A percentile compares a stretch with the other conserved stretches of the same genome.
Conservation (phyloP, 2,888 invertebrate species). For the Erannis defoliaria region DNA sequence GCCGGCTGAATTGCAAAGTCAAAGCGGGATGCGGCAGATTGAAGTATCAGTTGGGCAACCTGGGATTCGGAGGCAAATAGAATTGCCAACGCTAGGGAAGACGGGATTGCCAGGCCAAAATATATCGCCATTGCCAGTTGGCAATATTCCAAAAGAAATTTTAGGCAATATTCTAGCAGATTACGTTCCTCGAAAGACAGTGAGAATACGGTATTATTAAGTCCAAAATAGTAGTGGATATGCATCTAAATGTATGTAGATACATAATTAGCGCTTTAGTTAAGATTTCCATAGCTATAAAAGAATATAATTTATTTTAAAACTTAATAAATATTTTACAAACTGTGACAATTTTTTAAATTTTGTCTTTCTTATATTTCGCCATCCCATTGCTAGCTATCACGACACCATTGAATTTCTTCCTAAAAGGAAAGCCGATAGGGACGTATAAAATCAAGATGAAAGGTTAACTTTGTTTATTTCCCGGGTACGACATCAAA, state of each 20-base stretch:
- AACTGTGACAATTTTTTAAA: neutral
- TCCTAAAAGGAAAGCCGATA: too few species aligned
- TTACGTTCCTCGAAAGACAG: constrained; percentile 10
- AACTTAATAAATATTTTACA: neutral
- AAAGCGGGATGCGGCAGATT: neutral
- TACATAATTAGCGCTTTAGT: neutral
- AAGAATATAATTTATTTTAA: constrained; percentile 4
- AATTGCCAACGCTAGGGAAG: neutral
- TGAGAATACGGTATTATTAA: constrained; percentile 24
- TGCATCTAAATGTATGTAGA: neutral
- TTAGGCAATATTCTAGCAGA: constrained; percentile 3
- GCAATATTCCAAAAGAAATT: constrained; percentile 21
- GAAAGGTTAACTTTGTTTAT: too few species aligned
- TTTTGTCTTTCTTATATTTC: neutral
- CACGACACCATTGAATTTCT: too few species aligned
- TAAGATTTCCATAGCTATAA: too few species aligned
- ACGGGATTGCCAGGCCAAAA: neutral
- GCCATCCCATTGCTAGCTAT: too few species aligned
- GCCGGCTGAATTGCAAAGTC: neutral
- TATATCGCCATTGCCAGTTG: constrained; percentile 19
- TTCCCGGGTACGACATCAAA: too few species aligned
- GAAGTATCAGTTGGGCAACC: neutral
- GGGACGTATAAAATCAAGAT: too few species aligned
- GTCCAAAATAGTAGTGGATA: neutral
- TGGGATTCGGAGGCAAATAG: neutral